phyloP scores from a whole-genome alignment of 2,113 vertebrate genomes.

The Oncorhynchus tshawytscha region DNA sequence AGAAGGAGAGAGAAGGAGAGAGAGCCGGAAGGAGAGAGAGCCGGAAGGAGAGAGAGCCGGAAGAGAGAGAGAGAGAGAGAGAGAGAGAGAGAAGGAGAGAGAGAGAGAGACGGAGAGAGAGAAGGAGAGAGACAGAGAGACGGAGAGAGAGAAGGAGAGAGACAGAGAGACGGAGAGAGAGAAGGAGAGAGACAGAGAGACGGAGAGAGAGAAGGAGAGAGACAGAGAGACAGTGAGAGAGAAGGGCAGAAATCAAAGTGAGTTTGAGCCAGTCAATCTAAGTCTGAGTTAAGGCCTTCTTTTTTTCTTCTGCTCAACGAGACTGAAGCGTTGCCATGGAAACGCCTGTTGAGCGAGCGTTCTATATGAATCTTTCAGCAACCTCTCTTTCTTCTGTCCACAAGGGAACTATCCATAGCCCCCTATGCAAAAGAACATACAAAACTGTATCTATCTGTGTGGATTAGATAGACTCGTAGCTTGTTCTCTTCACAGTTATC shows the following conservation, averaged over 20 bases:
- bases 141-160: too few relatives aligned
- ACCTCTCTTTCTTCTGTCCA: conserved; percentile 43
- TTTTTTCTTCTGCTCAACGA: conserved; percentile 52
- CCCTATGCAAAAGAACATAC: conserved; percentile 36
- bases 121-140: too few relatives aligned
- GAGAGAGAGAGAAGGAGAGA: too few relatives aligned
- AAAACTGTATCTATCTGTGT: conserved; percentile 30
- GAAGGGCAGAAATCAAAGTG: conserved; percentile 56
- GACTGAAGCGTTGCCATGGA: conserved; percentile 69
- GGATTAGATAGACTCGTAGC: conserved; percentile 6
- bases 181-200: too few relatives aligned
- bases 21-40: too few relatives aligned
- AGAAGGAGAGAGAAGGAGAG: too few relatives aligned
- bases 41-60: too few relatives aligned
- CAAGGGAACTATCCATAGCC: conserved; percentile 58
- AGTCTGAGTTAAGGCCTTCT: conserved; percentile 55
- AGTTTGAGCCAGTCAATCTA: conserved; percentile 58
- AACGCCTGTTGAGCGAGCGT: conserved; percentile 69
- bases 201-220: too few relatives aligned
- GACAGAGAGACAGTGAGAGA: background rate
- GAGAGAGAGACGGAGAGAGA: too few relatives aligned
- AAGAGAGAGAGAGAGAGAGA: too few relatives aligned
- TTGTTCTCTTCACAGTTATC: background rate
- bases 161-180: too few relatives aligned
- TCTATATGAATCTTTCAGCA: conserved; percentile 68